Evolutionary conservation across 92 coral and sea anemone species (phyloP).

Genomic region (Pocillopora grandis): DNA sequence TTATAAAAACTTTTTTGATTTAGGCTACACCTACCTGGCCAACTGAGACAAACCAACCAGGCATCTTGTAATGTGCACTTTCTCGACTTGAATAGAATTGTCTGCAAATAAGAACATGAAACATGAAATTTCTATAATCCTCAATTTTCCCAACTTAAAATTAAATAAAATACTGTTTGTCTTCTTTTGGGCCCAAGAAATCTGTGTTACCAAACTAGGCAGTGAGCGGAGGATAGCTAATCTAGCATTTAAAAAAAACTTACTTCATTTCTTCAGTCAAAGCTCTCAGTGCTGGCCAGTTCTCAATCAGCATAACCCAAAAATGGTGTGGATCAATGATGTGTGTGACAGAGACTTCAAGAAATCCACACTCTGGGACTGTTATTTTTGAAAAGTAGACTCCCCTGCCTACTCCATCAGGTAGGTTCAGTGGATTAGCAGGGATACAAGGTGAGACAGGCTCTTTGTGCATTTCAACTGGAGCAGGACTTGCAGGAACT

Average conservation of each 20-base stretch:
- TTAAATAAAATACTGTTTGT: neutral
- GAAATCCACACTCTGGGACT: slow-evolving; percentile 69
- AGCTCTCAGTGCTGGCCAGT: slow-evolving; percentile 70
- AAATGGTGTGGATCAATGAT: slow-evolving; percentile 78
- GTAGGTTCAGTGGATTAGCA: slow-evolving; percentile 53
- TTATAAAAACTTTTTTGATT: no score
- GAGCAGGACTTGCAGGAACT: slow-evolving; percentile 9
- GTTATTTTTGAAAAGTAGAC: slow-evolving; percentile 64
- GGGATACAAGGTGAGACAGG: slow-evolving; percentile 11
- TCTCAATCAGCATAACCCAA: slow-evolving; percentile 85
- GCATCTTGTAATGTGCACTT: slow-evolving; percentile 76
- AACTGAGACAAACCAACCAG: slow-evolving; percentile 80
- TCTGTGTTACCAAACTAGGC: neutral
- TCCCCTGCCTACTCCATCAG: slow-evolving; percentile 88
- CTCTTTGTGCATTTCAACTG: slow-evolving; percentile 8
- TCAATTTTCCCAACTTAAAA: no score
- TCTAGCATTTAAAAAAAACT: neutral
- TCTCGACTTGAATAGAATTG: slow-evolving; percentile 75
- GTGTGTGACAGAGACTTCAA: slow-evolving; percentile 83
- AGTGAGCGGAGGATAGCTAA: neutral
- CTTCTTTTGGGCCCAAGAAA: neutral
- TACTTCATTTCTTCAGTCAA: slow-evolving; percentile 79
- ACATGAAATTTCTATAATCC: no score
- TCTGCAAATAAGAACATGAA: slow-evolving; percentile 17
- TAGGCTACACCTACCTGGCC: slow-evolving; percentile 75